Evolutionary conservation across 92 coral and sea anemone species (phyloP).

Genomic region (Parazoanthus darwini): DNA sequence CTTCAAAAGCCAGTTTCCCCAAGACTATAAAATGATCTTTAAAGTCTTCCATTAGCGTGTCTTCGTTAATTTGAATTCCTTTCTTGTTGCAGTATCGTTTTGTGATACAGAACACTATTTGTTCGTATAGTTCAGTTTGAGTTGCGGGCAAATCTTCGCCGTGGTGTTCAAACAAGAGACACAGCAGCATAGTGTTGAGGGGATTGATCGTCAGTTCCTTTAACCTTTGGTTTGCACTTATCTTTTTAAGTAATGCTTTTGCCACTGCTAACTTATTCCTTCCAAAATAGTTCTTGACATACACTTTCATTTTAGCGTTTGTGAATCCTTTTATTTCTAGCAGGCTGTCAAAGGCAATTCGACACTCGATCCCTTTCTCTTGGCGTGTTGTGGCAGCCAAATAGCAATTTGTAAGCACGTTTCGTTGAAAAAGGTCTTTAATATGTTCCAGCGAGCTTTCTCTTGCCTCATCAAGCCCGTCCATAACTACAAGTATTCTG

Average conservation of each 20-base stretch:
- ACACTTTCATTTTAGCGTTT: slow-evolving; percentile 1
- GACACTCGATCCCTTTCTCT: slow-evolving; percentile 27
- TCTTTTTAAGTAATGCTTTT: neutral
- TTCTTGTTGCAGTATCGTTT: neutral
- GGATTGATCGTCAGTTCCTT: neutral
- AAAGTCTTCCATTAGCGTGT: neutral
- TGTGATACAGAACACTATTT: neutral
- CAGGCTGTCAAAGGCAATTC: slow-evolving; percentile 32
- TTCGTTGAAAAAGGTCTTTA: slow-evolving; percentile 27
- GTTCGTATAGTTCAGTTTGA: slow-evolving; percentile 10
- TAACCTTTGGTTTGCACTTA: too few relatives aligned
- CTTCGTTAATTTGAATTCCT: too few relatives aligned
- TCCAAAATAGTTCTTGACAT: neutral
- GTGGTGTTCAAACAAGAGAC: neutral
- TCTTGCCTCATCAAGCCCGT: slow-evolving; percentile 37
- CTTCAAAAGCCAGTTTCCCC: neutral
- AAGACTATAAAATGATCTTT: neutral
- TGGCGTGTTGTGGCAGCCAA: slow-evolving; percentile 36
- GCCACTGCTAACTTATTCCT: neutral
- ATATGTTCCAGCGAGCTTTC: neutral
- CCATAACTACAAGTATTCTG: slow-evolving; percentile 36
- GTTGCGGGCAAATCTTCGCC: slow-evolving; percentile 4
- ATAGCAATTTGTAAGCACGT: neutral
- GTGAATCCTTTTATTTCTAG: slow-evolving; percentile 38
- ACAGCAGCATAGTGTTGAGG: neutral